Evolutionary conservation across 2,797 vertebrate genomes (phyloP), one percentile per base, ranked within the genome.

Genomic region (Enteromius argenteus): DNA sequence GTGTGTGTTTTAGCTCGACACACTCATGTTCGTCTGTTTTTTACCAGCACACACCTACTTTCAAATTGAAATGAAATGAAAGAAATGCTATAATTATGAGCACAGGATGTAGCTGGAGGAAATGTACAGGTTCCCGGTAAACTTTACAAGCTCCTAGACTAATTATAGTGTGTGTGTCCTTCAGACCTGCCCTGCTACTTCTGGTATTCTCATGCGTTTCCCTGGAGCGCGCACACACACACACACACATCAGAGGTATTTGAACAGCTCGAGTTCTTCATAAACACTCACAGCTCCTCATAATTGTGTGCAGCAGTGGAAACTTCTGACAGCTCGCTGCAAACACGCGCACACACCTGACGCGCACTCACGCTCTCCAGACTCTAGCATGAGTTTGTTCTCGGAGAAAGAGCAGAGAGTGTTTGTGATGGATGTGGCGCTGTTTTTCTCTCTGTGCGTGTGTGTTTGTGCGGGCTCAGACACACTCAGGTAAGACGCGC

Each of bases 151-250:
- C 73, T 37, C 67, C 39, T n/a, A 58, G 44, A 4, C 44, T 88
- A 88, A 88, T 88, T 79, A 78, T 58, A 83, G 84, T 17, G 49
- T 53, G 37, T 69, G 62, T 76, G 56, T 66, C 37, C 27, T 68
- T 73, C 60, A 82, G 49, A 49, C 64, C 4, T 62, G 27, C 62
- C 23, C 27, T 78, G 5, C 35, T 37, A 32, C 67, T 73, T 8
- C 73, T 69, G 64, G 35, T 19, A 23, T 77, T 86, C 84, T 46
- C 39, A 56, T 81, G 72, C 17, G 6, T 75, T 58, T 42, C 62
- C 30, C 49, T 44, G 51, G 53, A 30, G 23, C 10, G 42, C 42
- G 10, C 44, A 19, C 60, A 62, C 27, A 62, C 60, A 21, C 37
- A 32, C 69, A 30, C 42, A 19, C 53, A 11, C 6, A 30, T 19